phyloP scores from a whole-genome alignment of 2,797 vertebrate genomes.

The Tolypeutes matacus region DNA sequence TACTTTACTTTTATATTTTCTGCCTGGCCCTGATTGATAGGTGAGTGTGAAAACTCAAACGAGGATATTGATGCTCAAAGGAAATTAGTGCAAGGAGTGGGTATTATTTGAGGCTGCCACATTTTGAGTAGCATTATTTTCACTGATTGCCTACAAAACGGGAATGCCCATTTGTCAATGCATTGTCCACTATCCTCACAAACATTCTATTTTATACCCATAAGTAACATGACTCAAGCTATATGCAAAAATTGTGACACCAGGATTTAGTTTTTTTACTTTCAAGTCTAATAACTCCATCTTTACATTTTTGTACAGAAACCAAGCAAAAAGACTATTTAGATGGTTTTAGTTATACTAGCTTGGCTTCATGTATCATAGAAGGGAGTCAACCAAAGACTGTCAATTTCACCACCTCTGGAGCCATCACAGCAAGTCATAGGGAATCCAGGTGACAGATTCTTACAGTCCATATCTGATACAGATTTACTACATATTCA shows the following conservation, averaged over 20 bases:
- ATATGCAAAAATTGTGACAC: not conserved
- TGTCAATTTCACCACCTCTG: not conserved
- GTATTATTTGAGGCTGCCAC: not conserved
- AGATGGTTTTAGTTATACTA: not conserved
- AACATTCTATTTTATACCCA: not conserved
- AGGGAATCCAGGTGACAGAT: not conserved
- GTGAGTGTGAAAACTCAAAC: not conserved
- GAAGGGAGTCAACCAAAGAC: not conserved
- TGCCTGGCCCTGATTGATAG: not conserved
- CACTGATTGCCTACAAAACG: not conserved
- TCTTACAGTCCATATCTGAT: too few species aligned
- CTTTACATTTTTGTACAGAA: not conserved
- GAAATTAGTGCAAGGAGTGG: not conserved
- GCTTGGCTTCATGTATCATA: not conserved
- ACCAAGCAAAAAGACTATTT: not conserved
- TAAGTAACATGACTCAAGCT: not conserved
- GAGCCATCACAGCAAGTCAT: not conserved
- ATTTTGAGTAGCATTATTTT: not conserved
- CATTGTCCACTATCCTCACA: not conserved
- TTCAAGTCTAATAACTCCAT: not conserved
- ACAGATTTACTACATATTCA: not conserved
- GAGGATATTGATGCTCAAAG: not conserved
- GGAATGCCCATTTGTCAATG: not conserved
- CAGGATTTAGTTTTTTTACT: slow-evolving; percentile 29
- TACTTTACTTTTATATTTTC: not conserved